Percentiles rank a stretch among this genome's conserved stretches.
These are phyloP conservation scores for Drosophila baimaii DNA, from an alignment of 1,140 invertebrate genomes.

Conservation along the genomic window DNA sequence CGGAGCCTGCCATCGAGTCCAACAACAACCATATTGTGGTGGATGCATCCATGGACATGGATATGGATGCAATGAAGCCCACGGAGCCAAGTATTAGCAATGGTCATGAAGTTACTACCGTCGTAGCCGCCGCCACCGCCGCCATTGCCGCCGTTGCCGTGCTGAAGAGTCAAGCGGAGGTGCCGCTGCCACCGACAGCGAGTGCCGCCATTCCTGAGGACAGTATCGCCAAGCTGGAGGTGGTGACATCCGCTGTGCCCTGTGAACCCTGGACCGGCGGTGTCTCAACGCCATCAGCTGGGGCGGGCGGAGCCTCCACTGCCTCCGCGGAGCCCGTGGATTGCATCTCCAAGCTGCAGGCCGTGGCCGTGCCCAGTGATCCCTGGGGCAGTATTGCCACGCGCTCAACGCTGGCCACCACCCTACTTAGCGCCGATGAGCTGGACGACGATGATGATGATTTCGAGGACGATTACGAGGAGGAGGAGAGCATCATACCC, in stretches of 20 bases:
- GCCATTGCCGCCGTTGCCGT: slow-evolving; percentile 14
- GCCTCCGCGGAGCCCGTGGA: slow-evolving; percentile 68
- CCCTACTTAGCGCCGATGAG: slow-evolving; percentile 85
- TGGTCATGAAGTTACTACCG: slow-evolving; percentile 81
- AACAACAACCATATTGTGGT: slow-evolving; percentile 70
- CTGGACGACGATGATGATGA: slow-evolving; percentile 85
- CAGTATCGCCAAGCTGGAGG: slow-evolving; percentile 85
- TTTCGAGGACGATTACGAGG: slow-evolving; percentile 86
- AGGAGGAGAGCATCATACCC: slow-evolving; percentile 84
- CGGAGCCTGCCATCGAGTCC: slow-evolving; percentile 43
- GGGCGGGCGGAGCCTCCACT: slow-evolving; percentile 12
- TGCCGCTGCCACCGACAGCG: slow-evolving; percentile 77
- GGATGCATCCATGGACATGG: slow-evolving; percentile 37
- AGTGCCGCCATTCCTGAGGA: slow-evolving; percentile 84
- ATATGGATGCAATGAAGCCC: slow-evolving; percentile 35
- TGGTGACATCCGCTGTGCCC: slow-evolving; percentile 68
- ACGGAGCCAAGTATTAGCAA: slow-evolving; percentile 72
- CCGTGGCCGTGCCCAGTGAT: slow-evolving; percentile 85
- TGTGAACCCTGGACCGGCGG: slow-evolving; percentile 70
- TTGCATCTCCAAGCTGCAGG: slow-evolving; percentile 84
- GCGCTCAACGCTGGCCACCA: slow-evolving; percentile 85
- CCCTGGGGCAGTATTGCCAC: slow-evolving; percentile 85
- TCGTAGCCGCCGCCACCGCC: slow-evolving; percentile 2
- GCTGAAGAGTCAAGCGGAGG: slow-evolving; percentile 67
- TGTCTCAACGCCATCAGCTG: slow-evolving; percentile 36